These are phyloP conservation scores for Epinotia nisella DNA, from an alignment of 2,888 invertebrate species.

Conservation along the genomic window DNA sequence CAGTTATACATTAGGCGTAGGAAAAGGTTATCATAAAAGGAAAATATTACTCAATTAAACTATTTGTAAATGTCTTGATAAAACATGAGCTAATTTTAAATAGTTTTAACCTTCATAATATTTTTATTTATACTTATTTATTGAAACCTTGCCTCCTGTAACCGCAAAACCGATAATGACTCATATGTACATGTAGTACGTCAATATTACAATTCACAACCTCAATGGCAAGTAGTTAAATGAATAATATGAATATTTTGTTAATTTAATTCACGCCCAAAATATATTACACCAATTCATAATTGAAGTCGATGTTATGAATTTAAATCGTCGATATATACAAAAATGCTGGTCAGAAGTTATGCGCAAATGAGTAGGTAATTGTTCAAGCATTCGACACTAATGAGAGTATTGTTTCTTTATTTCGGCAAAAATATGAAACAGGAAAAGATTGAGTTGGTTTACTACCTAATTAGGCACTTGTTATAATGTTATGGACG, in stretches of 20 bases:
- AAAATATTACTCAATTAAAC: neutral
- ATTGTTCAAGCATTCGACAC: neutral
- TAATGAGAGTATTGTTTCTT: neutral
- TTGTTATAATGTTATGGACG: too few relatives aligned
- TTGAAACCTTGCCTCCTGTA: neutral
- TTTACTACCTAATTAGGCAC: neutral
- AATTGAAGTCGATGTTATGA: neutral
- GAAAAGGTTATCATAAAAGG: neutral
- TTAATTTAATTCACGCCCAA: neutral
- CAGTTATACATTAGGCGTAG: too few relatives aligned
- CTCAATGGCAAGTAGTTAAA: neutral
- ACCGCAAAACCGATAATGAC: conserved; percentile 14
- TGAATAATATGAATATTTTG: neutral
- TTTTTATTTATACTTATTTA: neutral
- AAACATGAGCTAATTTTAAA: conserved; percentile 15
- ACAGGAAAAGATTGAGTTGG: conserved; percentile 5
- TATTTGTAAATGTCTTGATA: neutral
- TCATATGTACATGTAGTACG: neutral
- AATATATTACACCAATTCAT: neutral
- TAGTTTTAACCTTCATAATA: conserved; percentile 3
- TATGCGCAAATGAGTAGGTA: neutral
- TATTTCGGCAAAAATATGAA: neutral
- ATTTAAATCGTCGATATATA: neutral
- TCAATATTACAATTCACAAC: neutral
- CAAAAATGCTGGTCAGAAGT: neutral